These are phyloP conservation scores for Rhodinocichla rosea DNA, from an alignment of 2,113 vertebrate genomes.

Conservation along the genomic window DNA sequence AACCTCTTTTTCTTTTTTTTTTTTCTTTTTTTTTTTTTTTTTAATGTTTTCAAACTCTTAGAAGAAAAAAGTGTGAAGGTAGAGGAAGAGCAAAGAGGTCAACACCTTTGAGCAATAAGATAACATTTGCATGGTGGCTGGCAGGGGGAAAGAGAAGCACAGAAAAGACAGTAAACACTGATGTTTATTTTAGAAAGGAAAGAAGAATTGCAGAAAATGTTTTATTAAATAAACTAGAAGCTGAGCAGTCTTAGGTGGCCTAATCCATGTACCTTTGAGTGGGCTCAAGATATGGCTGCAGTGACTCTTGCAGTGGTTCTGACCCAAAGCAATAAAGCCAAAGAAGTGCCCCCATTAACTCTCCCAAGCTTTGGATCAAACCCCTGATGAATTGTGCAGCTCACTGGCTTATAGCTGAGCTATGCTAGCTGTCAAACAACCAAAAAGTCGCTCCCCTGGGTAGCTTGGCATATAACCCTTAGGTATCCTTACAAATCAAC, in stretches of 20 bases:
- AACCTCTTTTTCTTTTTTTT: not conserved
- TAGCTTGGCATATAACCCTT: slow-evolving; percentile 54
- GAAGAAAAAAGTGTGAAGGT: not conserved
- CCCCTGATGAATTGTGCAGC: not conserved
- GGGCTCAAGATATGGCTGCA: not conserved
- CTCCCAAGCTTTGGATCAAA: slow-evolving; percentile 12
- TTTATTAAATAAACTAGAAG: not conserved
- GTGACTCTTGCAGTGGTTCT: not conserved
- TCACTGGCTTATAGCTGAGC: slow-evolving; percentile 17
- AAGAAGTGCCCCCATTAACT: not conserved
- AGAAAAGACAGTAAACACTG: not conserved
- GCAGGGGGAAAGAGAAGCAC: not conserved
- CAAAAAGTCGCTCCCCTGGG: slow-evolving; percentile 46
- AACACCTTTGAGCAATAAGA: not conserved
- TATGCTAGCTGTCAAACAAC: slow-evolving; percentile 19
- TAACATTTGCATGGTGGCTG: not conserved
- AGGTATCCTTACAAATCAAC: slow-evolving; percentile 64
- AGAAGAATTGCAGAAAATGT: not conserved
- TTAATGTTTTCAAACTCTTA: not conserved
- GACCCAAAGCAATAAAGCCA: not conserved
- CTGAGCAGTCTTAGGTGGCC: not conserved
- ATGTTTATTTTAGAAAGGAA: not conserved
- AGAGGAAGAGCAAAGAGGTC: not conserved
- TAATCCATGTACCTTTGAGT: not conserved
- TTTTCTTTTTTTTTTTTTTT: not conserved